These are phyloP conservation scores for Rhynchomys soricoides DNA, from an alignment of 2,113 vertebrate genomes.

Conservation along the genomic window DNA sequence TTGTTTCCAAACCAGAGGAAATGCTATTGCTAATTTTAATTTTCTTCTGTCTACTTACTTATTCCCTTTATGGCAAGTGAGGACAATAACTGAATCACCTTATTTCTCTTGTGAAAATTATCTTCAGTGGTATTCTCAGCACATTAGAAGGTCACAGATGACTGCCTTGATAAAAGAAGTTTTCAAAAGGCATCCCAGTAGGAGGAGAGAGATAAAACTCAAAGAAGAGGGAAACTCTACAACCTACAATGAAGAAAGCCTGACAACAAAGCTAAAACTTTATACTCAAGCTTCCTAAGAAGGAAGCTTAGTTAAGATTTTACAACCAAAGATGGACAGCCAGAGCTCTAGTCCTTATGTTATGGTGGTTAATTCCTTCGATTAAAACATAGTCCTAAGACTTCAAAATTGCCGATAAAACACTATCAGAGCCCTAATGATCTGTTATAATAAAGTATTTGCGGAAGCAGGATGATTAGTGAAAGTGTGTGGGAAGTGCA, in stretches of 20 bases:
- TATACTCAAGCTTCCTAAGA: background rate
- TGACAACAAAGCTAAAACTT: background rate
- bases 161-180: background rate
- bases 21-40: background rate
- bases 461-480: background rate
- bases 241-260: background rate
- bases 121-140: background rate
- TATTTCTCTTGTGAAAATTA: background rate
- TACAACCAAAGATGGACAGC: background rate
- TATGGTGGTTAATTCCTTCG: background rate
- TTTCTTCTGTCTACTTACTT: background rate
- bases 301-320: background rate
- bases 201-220: background rate
- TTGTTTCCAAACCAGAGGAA: background rate
- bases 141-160: background rate
- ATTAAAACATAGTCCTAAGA: background rate
- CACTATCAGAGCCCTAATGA: background rate
- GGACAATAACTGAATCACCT: background rate
- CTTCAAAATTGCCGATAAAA: background rate
- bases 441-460: background rate
- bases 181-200: background rate
- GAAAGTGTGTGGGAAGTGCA: background rate
- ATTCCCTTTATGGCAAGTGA: background rate
- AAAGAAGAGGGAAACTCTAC: too few relatives aligned
- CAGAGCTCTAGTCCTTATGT: background rate